These are phyloP conservation scores for Etheostoma nigrum DNA, from an alignment of 2,797 vertebrate genomes.

Conservation along the genomic window DNA sequence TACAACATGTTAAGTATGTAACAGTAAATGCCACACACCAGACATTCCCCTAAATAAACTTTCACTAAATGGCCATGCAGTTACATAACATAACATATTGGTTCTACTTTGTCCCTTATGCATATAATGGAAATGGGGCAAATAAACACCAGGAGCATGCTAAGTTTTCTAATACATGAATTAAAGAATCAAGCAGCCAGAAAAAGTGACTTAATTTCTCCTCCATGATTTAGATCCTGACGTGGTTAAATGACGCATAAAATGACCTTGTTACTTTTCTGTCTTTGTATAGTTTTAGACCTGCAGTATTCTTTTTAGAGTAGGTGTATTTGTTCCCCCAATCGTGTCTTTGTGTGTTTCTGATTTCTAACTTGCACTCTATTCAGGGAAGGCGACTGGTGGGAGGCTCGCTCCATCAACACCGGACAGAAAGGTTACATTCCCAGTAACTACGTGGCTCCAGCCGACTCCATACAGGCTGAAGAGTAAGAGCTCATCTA, in stretches of 20 bases:
- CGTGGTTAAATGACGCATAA: slow-evolving; percentile 16
- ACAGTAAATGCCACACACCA: slow-evolving; percentile 4
- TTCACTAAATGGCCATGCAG: slow-evolving; percentile 4
- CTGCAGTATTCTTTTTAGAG: slow-evolving; percentile 5
- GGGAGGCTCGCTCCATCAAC: slow-evolving; percentile 98
- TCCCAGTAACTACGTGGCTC: slow-evolving; percentile 99
- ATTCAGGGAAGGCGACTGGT: slow-evolving; percentile 98
- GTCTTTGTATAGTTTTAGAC: neutral
- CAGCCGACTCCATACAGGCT: slow-evolving; percentile 98
- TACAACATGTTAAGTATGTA: slow-evolving; percentile 12
- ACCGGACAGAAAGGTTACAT: slow-evolving; percentile 98
- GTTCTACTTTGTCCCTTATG: too few relatives aligned
- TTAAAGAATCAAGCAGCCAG: too few relatives aligned
- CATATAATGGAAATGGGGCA: too few relatives aligned
- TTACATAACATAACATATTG: neutral
- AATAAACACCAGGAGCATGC: too few relatives aligned
- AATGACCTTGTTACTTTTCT: neutral
- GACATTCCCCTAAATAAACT: slow-evolving; percentile 7
- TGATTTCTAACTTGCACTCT: slow-evolving; percentile 34
- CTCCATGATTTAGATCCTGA: neutral
- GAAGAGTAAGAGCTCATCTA: slow-evolving; percentile 91
- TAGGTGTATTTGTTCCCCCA: neutral
- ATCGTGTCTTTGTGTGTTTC: neutral
- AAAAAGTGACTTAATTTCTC: too few relatives aligned
- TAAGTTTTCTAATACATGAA: too few relatives aligned